Evolutionary conservation across 2,888 invertebrate species (phyloP).

Genomic region (Brenthis hecate): DNA sequence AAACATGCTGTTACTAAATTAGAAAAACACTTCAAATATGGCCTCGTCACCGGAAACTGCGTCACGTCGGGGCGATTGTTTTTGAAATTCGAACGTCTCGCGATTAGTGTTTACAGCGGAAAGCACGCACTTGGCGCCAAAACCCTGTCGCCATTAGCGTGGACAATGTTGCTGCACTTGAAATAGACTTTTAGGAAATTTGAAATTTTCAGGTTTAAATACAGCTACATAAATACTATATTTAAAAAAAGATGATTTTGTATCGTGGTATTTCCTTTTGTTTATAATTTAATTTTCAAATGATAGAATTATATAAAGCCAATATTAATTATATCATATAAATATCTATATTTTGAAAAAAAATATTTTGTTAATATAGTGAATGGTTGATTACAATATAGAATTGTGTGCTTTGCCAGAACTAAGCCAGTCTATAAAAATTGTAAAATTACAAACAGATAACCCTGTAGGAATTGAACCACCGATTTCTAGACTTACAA

Average conservation of each 20-base stretch:
- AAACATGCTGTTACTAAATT: conserved; percentile 35
- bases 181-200: conserved; percentile 54
- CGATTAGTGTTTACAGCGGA: conserved; percentile 71
- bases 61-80: conserved; percentile 75
- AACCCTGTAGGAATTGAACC: too few species aligned
- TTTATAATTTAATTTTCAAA: too few species aligned
- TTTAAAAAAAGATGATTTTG: background rate
- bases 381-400: too few species aligned
- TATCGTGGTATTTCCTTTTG: too few species aligned
- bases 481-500: too few species aligned
- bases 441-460: too few species aligned
- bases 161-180: conserved; percentile 75
- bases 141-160: conserved; percentile 65
- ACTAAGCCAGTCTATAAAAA: too few species aligned
- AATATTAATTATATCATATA: too few species aligned
- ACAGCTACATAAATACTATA: background rate
- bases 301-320: too few species aligned
- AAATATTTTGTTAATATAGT: too few species aligned
- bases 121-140: conserved; percentile 75
- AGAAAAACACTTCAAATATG: conserved; percentile 52
- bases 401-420: too few species aligned
- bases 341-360: too few species aligned
- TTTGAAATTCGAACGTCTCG: conserved; percentile 76
- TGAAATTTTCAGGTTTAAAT: conserved; percentile 2
- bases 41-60: conserved; percentile 76